phyloP scores from a whole-genome alignment of 2,888 invertebrate genomes.

The Drymonia ruficornis region DNA sequence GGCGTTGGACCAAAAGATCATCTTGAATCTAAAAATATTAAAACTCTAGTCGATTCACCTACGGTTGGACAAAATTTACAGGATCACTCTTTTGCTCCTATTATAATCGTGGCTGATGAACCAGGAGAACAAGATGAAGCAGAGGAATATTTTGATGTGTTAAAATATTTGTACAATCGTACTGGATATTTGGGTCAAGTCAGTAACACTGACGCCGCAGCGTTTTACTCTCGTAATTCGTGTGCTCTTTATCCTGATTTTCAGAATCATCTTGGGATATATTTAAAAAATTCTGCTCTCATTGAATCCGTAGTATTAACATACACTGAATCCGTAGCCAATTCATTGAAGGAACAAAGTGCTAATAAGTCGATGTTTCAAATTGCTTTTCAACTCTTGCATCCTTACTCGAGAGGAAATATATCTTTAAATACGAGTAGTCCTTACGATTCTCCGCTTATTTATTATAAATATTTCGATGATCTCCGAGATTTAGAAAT shows the following conservation, averaged over 20 bases:
- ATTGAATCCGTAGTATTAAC: conserved; percentile 9
- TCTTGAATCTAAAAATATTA: conserved; percentile 48
- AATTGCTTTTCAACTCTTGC: conserved; percentile 19
- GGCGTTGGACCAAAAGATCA: conserved; percentile 66
- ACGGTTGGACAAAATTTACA: conserved; percentile 68
- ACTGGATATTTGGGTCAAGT: conserved; percentile 13
- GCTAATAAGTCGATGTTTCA: conserved; percentile 19
- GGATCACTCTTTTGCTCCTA: conserved; percentile 52
- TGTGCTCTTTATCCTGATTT: conserved; percentile 19
- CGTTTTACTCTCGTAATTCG: conserved; percentile 19
- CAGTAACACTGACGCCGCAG: conserved; percentile 20
- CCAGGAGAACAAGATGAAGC: conserved; percentile 7
- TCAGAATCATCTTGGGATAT: conserved; percentile 18
- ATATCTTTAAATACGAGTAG: conserved; percentile 24
- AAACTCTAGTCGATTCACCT: conserved; percentile 52
- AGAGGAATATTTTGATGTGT: conserved; percentile 12
- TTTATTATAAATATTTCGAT: conserved; percentile 24
- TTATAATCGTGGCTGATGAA: conserved; percentile 15
- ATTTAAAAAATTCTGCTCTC: conserved; percentile 12
- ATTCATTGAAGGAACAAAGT: conserved; percentile 18
- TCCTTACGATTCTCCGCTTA: conserved; percentile 22
- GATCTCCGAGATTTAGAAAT: conserved; percentile 23
- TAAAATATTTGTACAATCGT: conserved; percentile 19
- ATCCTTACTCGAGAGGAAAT: conserved; percentile 31
- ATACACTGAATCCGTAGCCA: conserved; percentile 16